A percentile compares a stretch with the other conserved stretches of the same genome.
Evolutionary conservation across 2,888 invertebrate species (phyloP).

Genomic region (Crematogaster levior): DNA sequence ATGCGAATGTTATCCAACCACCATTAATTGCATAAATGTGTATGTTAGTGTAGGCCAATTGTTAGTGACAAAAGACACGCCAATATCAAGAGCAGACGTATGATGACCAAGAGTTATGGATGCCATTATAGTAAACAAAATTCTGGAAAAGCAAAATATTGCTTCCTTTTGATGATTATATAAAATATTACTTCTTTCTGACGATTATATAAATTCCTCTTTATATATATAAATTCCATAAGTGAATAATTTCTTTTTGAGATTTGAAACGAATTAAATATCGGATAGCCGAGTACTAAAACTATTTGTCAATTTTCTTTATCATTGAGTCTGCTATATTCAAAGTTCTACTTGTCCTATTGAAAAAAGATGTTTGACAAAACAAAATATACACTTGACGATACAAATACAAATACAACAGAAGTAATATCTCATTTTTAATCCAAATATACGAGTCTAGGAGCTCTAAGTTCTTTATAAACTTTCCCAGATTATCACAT

Average conservation of each 20-base stretch:
- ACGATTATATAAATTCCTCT: background rate
- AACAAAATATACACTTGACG: background rate
- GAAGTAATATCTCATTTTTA: background rate
- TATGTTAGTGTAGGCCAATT: conserved; percentile 67
- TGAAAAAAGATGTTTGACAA: background rate
- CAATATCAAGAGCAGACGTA: background rate
- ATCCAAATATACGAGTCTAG: background rate
- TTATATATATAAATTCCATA: background rate
- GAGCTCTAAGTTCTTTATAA: background rate
- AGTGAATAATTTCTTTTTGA: background rate
- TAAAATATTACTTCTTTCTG: too few relatives aligned
- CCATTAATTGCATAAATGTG: conserved; percentile 32
- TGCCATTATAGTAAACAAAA: background rate
- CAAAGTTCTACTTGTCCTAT: background rate
- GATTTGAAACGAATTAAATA: background rate
- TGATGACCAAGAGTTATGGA: conserved; percentile 1
- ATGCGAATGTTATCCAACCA: background rate
- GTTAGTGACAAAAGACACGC: conserved; percentile 55
- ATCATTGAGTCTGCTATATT: background rate
- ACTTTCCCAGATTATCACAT: background rate
- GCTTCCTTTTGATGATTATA: background rate
- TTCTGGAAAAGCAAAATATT: background rate
- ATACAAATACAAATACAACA: background rate
- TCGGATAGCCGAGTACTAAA: background rate
- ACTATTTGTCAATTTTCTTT: background rate